These are phyloP conservation scores for Dryas iulia DNA, from an alignment of 1,140 invertebrate species.

Conservation along the genomic window DNA sequence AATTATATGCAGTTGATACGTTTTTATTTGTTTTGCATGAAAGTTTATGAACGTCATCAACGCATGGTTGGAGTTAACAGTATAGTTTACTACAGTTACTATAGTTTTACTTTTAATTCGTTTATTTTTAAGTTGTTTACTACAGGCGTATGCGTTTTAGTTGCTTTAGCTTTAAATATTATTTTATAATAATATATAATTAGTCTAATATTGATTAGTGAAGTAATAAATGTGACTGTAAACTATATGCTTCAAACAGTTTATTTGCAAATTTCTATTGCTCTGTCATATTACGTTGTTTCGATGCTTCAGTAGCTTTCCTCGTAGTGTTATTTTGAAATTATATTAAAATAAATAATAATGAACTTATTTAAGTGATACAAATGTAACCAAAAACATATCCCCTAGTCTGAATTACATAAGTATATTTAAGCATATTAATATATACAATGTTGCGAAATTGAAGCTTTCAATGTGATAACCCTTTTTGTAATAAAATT, in stretches of 20 bases:
- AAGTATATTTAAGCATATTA: constrained; percentile 44
- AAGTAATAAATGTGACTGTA: constrained; percentile 79
- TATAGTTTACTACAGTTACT: no score
- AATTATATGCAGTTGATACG: constrained; percentile 29
- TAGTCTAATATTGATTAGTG: constrained; percentile 38
- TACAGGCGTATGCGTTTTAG: not conserved
- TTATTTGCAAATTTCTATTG: constrained; percentile 8
- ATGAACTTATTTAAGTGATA: constrained; percentile 56
- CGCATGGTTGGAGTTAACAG: not conserved
- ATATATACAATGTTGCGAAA: constrained; percentile 45
- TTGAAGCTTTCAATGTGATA: constrained; percentile 46
- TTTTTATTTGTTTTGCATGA: constrained; percentile 28
- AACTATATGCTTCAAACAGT: constrained; percentile 40
- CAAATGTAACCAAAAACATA: constrained; percentile 74
- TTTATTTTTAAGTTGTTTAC: constrained; percentile 8
- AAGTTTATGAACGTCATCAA: constrained; percentile 6
- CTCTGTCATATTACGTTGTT: not conserved
- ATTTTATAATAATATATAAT: not conserved
- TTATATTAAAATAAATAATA: not conserved
- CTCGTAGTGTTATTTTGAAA: not conserved
- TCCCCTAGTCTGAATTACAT: constrained; percentile 72
- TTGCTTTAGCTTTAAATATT: not conserved
- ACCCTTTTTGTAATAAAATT: constrained; percentile 23
- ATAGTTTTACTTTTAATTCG: constrained; percentile 21
- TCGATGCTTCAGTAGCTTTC: not conserved